Conservation (phyloP, 2,113 vertebrate genomes). For the Otocyon megalotis region DNA sequence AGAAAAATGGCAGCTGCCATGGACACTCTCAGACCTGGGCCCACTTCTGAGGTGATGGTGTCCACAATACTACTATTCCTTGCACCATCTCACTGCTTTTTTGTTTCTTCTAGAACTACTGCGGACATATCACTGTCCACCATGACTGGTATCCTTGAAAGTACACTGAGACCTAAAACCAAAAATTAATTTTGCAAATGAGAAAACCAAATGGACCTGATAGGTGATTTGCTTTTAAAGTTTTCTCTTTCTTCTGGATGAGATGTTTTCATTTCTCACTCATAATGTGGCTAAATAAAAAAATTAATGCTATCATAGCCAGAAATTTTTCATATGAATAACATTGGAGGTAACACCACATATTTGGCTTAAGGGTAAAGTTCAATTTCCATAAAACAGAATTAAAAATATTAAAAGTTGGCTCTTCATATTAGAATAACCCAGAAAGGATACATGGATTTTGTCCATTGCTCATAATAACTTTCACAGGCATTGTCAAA, state of each 20-base stretch:
- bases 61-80: neutral
- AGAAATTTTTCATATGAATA: constrained; percentile 23
- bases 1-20: neutral
- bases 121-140: neutral
- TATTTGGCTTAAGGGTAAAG: constrained; percentile 37
- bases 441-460: neutral
- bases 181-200: constrained; percentile 23
- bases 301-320: constrained; percentile 30
- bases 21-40: neutral
- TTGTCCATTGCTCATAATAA: neutral
- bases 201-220: constrained; percentile 5
- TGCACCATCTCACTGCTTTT: neutral
- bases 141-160: neutral
- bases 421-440: neutral
- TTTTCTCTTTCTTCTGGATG: neutral
- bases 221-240: neutral
- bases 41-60: neutral
- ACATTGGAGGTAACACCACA: neutral
- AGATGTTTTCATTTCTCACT: constrained; percentile 46
- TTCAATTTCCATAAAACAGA: constrained; percentile 38
- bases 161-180: constrained; percentile 10
- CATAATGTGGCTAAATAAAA: neutral
- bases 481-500: constrained; percentile 18
- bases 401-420: constrained; percentile 56
- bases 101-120: neutral